A percentile compares a stretch with the other conserved stretches of the same genome.
Evolutionary conservation across 2,113 vertebrate genomes (phyloP).

Genomic region (Otus sunia): DNA sequence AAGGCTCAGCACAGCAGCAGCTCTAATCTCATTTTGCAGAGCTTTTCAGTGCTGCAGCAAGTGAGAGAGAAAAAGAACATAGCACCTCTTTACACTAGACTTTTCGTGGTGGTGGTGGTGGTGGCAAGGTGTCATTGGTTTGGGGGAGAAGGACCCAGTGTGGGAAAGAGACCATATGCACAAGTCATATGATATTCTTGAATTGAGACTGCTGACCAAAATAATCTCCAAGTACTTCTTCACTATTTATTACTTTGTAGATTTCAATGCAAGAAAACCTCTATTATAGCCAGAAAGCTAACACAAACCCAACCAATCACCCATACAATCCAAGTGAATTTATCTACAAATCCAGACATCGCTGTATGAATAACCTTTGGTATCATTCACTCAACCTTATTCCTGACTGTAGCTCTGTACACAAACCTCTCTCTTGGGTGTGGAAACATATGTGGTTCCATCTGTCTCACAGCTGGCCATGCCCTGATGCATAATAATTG

Average conservation of each 20-base stretch:
- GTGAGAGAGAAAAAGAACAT: rapidly evolving
- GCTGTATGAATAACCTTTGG: not conserved
- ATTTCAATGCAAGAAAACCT: not conserved
- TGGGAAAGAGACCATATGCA: not conserved
- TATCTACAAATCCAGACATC: not conserved
- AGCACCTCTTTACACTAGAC: not conserved
- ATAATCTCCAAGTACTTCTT: not conserved
- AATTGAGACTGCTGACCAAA: not conserved
- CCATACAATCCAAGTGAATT: not conserved
- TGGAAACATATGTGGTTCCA: not conserved
- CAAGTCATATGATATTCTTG: not conserved
- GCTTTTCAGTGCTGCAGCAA: not conserved
- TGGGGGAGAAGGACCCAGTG: not conserved
- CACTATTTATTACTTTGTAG: not conserved
- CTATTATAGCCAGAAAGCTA: not conserved
- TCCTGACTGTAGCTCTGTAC: not conserved
- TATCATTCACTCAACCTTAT: not conserved
- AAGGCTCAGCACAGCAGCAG: not conserved
- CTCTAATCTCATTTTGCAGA: not conserved
- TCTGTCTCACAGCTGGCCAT: not conserved
- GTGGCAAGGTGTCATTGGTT: not conserved
- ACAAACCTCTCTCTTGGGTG: not conserved
- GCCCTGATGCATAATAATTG: not conserved
- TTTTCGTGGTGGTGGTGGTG: not conserved
- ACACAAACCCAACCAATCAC: not conserved